Percentiles rank a stretch among this genome's conserved stretches.
These are phyloP conservation scores for Myiopsitta monachus DNA, from an alignment of 2,113 vertebrate genomes.

Conservation along the genomic window DNA sequence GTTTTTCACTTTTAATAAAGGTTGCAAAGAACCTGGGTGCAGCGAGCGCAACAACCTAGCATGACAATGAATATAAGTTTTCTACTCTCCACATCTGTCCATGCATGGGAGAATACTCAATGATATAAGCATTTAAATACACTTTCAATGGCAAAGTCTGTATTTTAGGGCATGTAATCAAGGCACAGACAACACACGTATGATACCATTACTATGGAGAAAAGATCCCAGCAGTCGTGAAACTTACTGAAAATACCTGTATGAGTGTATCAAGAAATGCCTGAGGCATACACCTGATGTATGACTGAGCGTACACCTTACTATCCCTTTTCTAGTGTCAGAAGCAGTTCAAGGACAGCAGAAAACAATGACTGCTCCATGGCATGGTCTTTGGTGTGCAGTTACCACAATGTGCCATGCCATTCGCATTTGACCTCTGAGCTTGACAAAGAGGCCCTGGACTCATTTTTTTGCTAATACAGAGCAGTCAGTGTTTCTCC, in stretches of 20 bases:
- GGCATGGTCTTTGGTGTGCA: neutral
- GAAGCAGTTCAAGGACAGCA: neutral
- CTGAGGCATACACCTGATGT: neutral
- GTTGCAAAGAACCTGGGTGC: neutral
- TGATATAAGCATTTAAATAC: neutral
- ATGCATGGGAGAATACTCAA: neutral
- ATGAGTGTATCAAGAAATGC: neutral
- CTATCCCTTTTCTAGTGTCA: neutral
- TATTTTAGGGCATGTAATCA: neutral
- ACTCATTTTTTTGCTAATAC: neutral
- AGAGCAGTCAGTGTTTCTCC: neutral
- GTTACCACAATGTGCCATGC: rapidly evolving
- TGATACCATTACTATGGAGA: neutral
- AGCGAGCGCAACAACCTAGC: neutral
- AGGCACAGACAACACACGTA: neutral
- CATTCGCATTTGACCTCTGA: neutral
- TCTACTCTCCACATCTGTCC: neutral
- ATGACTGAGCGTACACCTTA: neutral
- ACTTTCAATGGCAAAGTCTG: neutral
- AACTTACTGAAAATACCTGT: neutral
- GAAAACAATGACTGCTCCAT: neutral
- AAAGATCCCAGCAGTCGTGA: neutral
- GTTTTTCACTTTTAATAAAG: neutral
- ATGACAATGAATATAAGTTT: neutral
- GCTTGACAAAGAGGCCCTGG: neutral